Evolutionary conservation across 2,797 vertebrate species (phyloP).

Genomic region (Linurgus olivaceus): DNA sequence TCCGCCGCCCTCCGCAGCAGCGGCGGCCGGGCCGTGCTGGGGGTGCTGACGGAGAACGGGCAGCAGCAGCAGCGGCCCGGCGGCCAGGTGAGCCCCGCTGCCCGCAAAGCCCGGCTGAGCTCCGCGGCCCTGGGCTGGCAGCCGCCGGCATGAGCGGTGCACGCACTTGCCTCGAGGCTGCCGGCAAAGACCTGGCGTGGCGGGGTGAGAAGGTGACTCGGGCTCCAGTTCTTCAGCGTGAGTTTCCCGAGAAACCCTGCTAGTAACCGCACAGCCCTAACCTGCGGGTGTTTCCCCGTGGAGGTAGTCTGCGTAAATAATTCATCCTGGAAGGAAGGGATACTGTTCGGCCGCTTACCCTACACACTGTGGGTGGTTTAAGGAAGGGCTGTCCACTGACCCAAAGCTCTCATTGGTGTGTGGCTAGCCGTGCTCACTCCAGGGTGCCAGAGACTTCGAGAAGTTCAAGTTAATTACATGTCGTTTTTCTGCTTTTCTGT

Average conservation of each 20-base stretch:
- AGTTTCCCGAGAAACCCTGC: not conserved
- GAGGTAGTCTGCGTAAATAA: not conserved
- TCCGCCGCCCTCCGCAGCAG: not conserved
- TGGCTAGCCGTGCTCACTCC: accelerated
- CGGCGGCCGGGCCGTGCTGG: conserved; percentile 70
- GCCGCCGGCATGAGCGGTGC: not conserved
- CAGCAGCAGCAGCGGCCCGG: conserved; percentile 62
- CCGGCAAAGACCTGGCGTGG: not conserved
- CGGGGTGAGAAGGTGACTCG: accelerated
- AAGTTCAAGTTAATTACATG: not conserved
- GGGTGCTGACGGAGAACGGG: conserved; percentile 74
- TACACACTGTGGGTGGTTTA: accelerated
- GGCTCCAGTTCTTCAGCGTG: accelerated
- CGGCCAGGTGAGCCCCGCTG: conserved; percentile 64
- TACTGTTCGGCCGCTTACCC: accelerated
- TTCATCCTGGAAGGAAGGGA: too few species aligned
- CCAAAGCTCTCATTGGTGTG: accelerated
- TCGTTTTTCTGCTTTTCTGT: not conserved
- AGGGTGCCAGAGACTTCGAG: not conserved
- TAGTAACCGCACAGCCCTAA: accelerated
- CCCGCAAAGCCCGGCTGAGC: not conserved
- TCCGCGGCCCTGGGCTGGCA: not conserved
- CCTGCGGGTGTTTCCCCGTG: accelerated
- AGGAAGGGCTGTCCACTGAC: accelerated
- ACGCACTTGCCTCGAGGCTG: not conserved